phyloP scores from a whole-genome alignment of 2,113 vertebrate species.

The Hemichromis elongatus region DNA sequence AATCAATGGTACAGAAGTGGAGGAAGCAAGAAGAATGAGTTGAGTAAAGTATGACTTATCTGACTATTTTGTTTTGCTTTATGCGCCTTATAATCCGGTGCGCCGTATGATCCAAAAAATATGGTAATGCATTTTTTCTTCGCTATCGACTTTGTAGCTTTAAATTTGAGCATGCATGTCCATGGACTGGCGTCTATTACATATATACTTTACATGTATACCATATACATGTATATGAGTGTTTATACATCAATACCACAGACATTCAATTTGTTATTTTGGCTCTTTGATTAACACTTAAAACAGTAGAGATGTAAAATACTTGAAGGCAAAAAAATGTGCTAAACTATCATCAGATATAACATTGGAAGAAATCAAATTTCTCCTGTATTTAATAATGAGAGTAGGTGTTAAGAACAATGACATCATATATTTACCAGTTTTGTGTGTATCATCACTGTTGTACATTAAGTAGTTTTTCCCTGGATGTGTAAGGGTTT shows the following conservation, averaged over 20 bases:
- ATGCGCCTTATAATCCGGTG: too few species aligned
- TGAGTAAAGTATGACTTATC: too few species aligned
- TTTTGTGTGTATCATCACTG: neutral
- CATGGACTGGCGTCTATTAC: too few species aligned
- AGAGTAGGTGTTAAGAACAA: neutral
- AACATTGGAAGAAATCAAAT: neutral
- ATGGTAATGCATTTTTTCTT: too few species aligned
- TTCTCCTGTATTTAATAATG: neutral
- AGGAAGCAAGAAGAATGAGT: too few species aligned
- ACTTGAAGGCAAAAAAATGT: neutral
- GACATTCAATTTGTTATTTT: neutral
- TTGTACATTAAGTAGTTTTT: neutral
- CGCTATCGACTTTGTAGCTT: too few species aligned
- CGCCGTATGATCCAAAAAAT: too few species aligned
- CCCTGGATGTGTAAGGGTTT: too few species aligned
- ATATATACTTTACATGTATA: neutral
- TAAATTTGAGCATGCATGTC: too few species aligned
- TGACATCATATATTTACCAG: neutral
- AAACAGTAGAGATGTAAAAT: neutral
- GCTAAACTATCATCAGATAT: neutral
- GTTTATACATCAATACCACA: neutral
- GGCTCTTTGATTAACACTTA: neutral
- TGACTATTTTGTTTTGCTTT: too few species aligned
- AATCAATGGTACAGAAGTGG: too few species aligned
- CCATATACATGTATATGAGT: neutral